These are phyloP conservation scores for Mionectes olivaceus DNA, from an alignment of 2,797 vertebrate genomes.

Conservation along the genomic window DNA sequence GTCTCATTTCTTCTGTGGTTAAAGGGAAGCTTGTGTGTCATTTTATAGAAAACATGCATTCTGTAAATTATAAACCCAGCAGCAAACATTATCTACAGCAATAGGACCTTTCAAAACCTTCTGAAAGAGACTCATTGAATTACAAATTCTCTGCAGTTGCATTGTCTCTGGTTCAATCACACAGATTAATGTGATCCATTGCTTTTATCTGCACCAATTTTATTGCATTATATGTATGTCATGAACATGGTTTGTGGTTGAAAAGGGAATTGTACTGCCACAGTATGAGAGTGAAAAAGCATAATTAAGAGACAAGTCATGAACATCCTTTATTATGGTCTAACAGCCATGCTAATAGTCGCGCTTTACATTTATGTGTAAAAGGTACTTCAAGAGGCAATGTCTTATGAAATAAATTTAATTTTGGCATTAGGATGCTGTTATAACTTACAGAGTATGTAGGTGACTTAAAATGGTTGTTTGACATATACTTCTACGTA, in stretches of 20 bases:
- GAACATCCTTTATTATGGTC: neutral
- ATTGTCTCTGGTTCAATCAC: neutral
- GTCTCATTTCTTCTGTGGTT: neutral
- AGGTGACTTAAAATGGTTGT: neutral
- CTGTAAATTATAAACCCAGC: neutral
- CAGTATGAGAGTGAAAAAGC: neutral
- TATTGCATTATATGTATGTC: neutral
- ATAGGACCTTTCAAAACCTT: neutral
- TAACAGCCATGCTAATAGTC: neutral
- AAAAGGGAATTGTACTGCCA: conserved; percentile 19
- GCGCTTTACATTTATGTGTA: neutral
- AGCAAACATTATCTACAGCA: neutral
- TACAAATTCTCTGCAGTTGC: neutral
- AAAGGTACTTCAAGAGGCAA: neutral
- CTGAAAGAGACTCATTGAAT: neutral
- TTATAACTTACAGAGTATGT: neutral
- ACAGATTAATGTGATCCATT: neutral
- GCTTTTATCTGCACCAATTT: conserved; percentile 20
- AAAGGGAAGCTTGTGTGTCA: neutral
- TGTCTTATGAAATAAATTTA: neutral
- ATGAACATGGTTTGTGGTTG: neutral
- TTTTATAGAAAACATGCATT: neutral
- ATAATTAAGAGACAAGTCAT: neutral
- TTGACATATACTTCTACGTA: neutral
- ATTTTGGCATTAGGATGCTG: neutral